A percentile compares a stretch with the other conserved stretches of the same genome.
phyloP scores from a whole-genome alignment of 2,113 vertebrate species.

The Coturnix japonica region DNA sequence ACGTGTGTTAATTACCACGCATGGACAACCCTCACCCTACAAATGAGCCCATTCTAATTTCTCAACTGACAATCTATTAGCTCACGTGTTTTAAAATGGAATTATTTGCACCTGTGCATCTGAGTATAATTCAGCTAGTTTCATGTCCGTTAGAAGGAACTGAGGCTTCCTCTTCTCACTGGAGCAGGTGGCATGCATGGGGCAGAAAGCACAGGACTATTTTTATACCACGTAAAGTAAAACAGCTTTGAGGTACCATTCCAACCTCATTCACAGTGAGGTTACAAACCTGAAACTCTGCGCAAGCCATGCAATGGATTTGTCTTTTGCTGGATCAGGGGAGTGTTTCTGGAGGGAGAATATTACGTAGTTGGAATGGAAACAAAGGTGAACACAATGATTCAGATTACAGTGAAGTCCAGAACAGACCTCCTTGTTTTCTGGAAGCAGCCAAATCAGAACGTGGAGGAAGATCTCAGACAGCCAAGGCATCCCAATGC shows the following conservation, averaged over 20 bases:
- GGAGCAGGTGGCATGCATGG: conserved; percentile 39
- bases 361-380: background rate
- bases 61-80: background rate
- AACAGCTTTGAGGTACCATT: background rate
- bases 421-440: background rate
- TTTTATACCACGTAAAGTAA: background rate
- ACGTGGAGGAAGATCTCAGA: background rate
- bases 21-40: background rate
- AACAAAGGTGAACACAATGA: background rate
- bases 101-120: conserved; percentile 37
- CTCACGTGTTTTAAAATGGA: background rate
- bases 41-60: background rate
- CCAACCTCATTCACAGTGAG: background rate
- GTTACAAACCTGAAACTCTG: background rate
- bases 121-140: conserved; percentile 36
- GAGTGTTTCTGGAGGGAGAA: background rate
- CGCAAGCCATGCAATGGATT: background rate
- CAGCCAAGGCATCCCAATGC: background rate
- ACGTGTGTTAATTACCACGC: background rate
- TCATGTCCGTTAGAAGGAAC: background rate
- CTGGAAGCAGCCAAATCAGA: background rate
- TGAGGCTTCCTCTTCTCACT: conserved; percentile 62
- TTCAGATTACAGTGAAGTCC: background rate
- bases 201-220: conserved; percentile 11
- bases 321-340: background rate